phyloP scores from a whole-genome alignment of 92 coral and sea anemone genomes.

The Umimayanthus kanabou region DNA sequence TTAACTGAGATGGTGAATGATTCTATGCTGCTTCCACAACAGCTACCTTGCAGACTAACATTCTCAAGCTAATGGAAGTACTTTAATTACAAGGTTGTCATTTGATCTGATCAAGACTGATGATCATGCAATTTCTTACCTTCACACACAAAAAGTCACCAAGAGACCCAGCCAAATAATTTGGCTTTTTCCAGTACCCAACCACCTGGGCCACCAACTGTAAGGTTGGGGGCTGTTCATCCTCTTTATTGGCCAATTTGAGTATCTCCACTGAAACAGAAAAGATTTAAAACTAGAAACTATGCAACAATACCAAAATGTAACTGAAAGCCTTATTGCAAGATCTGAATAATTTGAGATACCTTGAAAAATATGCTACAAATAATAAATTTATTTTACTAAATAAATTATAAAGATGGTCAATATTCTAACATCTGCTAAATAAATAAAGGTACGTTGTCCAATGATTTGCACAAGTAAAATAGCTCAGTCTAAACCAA shows the following conservation, averaged over 20 bases:
- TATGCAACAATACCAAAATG: neutral
- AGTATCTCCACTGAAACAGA: constrained; percentile 15
- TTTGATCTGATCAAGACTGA: neutral
- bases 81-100: no score
- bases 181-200: constrained; percentile 11
- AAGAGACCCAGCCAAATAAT: neutral
- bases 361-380: neutral
- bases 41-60: no score
- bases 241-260: neutral
- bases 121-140: neutral
- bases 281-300: neutral
- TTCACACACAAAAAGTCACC: constrained; percentile 15
- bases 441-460: no score
- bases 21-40: no score
- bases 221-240: neutral
- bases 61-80: neutral
- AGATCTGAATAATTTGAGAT: neutral
- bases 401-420: no score
- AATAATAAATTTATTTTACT: no score
- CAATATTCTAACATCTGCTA: no score
- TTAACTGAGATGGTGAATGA: neutral
- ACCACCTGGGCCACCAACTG: neutral
- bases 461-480: no score
- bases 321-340: neutral
- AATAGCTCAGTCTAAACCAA: neutral